phyloP scores from a whole-genome alignment of 2,888 invertebrate species.

The Sinodicranocentrus sp. region DNA sequence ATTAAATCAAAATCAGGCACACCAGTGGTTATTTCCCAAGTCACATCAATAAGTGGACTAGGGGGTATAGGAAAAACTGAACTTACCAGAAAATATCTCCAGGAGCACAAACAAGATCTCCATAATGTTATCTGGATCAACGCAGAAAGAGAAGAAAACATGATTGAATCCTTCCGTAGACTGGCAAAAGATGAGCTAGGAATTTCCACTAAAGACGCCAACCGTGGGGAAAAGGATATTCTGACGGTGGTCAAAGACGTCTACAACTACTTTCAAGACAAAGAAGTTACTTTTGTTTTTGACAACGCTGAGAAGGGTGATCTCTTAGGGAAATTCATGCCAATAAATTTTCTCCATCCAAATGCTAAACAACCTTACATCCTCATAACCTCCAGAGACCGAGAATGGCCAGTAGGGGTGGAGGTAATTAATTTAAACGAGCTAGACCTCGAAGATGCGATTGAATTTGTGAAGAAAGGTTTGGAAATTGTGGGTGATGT shows the following conservation, averaged over 20 bases:
- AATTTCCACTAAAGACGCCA: too few species aligned
- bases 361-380: not conserved
- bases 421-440: not conserved
- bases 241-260: too few species aligned
- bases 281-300: not conserved
- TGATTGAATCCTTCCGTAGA: too few species aligned
- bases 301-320: not conserved
- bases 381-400: not conserved
- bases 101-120: not conserved
- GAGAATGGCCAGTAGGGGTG: not conserved
- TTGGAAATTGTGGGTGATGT: not conserved
- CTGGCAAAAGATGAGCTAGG: too few species aligned
- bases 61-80: constrained; percentile 16
- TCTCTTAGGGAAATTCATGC: not conserved
- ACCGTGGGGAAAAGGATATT: too few species aligned
- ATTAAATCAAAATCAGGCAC: too few species aligned
- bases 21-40: not conserved
- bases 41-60: not conserved
- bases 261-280: too few species aligned
- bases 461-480: not conserved
- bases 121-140: not conserved
- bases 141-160: not conserved
- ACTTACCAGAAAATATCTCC: not conserved
- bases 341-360: not conserved
- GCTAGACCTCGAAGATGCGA: not conserved